phyloP scores from a whole-genome alignment of 2,797 vertebrate genomes.

The Zenarchopterus dispar region DNA sequence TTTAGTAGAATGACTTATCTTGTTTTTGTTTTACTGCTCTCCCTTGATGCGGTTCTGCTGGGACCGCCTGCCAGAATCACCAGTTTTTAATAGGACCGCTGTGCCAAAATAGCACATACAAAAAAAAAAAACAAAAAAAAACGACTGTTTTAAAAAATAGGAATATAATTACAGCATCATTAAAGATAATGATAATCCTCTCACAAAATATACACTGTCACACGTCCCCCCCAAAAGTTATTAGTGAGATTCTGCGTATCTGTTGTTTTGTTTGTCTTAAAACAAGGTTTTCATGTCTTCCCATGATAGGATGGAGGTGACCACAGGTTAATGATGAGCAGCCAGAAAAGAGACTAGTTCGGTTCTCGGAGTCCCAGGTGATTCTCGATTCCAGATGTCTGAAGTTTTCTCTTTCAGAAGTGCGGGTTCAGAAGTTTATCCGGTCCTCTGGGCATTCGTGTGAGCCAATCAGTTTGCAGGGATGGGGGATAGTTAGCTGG shows the following conservation, averaged over 20 bases:
- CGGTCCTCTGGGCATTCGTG: constrained; percentile 66
- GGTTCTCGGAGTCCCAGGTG: constrained; percentile 64
- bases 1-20: constrained; percentile 69
- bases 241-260: constrained; percentile 52
- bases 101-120: constrained; percentile 46
- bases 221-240: constrained; percentile 69
- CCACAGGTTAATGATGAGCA: constrained; percentile 76
- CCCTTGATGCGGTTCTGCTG: constrained; percentile 61
- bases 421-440: constrained; percentile 76
- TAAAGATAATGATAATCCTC: constrained; percentile 62
- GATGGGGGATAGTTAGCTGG: constrained; percentile 46
- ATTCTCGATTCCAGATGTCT: constrained; percentile 69
- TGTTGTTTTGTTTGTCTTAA: constrained; percentile 71
- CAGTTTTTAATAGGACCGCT: constrained; percentile 44
- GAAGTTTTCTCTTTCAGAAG: constrained; percentile 62
- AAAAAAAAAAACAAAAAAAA: constrained; percentile 50
- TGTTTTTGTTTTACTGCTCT: constrained; percentile 68
- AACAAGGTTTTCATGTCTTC: constrained; percentile 67
- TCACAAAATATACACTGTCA: constrained; percentile 45
- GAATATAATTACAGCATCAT: constrained; percentile 65
- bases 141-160: constrained; percentile 46
- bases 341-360: constrained; percentile 53
- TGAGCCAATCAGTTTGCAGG: constrained; percentile 45
- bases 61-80: constrained; percentile 67
- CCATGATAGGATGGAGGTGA: constrained; percentile 60